These are phyloP conservation scores for Tadarida brasiliensis DNA, from an alignment of 2,797 vertebrate genomes.

Conservation along the genomic window DNA sequence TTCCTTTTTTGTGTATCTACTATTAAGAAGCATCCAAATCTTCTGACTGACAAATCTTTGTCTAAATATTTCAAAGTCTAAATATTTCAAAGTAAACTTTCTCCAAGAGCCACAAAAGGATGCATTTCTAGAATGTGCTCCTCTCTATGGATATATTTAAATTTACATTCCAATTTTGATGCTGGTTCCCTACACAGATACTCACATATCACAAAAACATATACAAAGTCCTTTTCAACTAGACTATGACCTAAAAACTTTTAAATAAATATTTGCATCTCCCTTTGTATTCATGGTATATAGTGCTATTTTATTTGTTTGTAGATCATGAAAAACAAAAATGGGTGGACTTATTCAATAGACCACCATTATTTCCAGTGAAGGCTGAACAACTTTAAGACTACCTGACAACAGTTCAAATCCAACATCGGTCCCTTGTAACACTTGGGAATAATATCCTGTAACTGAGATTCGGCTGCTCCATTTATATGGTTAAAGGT, in stretches of 20 bases:
- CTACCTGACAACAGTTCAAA: background rate
- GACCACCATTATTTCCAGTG: background rate
- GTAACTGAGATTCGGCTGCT: background rate
- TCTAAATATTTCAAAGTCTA: slow-evolving; percentile 42
- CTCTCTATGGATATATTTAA: background rate
- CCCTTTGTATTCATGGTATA: background rate
- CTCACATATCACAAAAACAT: background rate
- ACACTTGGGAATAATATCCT: background rate
- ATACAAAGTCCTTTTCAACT: background rate
- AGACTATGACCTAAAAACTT: background rate
- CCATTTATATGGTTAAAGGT: background rate
- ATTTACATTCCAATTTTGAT: slow-evolving; percentile 1
- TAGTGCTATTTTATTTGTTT: background rate
- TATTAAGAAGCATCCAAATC: background rate
- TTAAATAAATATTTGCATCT: background rate
- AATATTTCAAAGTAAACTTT: slow-evolving; percentile 41
- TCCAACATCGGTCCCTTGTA: background rate
- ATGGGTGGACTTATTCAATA: background rate
- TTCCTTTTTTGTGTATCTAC: background rate
- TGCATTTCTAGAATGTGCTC: background rate
- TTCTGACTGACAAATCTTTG: background rate
- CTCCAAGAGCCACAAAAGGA: background rate
- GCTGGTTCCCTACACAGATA: background rate
- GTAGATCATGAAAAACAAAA: background rate
- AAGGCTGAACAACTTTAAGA: background rate